Base-by-base conservation (phyloP, 2,113 vertebrate species). In the Sterrhoptilus dennistouni region DNA sequence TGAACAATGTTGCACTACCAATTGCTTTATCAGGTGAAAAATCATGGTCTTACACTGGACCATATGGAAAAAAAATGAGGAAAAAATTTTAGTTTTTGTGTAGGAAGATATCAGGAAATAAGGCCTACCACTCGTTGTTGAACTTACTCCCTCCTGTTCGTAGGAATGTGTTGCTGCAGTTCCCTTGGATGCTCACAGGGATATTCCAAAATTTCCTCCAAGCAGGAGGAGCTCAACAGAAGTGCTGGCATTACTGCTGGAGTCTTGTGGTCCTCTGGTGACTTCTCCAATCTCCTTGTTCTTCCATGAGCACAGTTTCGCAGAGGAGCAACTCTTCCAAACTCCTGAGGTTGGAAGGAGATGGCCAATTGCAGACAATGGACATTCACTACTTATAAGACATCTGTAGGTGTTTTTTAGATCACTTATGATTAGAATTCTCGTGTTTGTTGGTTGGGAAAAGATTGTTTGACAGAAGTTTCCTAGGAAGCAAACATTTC, bases 241-340 rank as follows among this genome's bases (percentile, higher is more conserved):
- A 64, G 3, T 33, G 7, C 7, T 9, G 31, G 5, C 12, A 22
- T 35, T 47, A 8, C 4, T 74, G 87, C 64, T 81, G 0, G 0
- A 70, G 18, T 24, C 47, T 31, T 63, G 44, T 28, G 29, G n/a
- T 24, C 1, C 2, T 36, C 35, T 68, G 28, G 27, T 38, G 23
- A 40, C 28, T 83, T 82, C 28, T 72, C 7, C 36, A 36, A 31
- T 57, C 36, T 91, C 24, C 6, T 5, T 78, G 17, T 60, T 24
- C 28, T 87, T 85, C 35, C 50, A 60, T 8, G 29, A 87, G 4
- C 19, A 54, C 12, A 68, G 11, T 8, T 12, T 11, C 61, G 25
- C 20, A 85, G 29, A 78, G 36, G 9, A 87, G 33, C 14, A 53
- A 6, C 33, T 31, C 52, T 64, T 89, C 50, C 36, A 70, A 45